Conservation (phyloP, 35 echinoderm and acorn worm genomes). For the Heliocidaris tuberculata region DNA sequence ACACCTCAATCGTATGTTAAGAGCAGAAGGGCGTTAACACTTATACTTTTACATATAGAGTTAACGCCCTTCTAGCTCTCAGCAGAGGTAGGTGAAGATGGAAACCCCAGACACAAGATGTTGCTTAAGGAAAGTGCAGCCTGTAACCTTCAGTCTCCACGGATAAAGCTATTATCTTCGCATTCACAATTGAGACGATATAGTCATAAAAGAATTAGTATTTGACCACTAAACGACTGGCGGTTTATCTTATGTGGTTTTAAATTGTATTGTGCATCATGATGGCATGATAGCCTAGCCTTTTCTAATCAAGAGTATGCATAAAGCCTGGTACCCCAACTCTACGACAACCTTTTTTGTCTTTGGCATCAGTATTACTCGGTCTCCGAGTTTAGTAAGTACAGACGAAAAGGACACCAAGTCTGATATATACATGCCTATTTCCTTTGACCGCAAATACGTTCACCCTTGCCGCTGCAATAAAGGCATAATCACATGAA, state of each 20-base stretch:
- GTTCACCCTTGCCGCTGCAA: background rate
- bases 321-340: background rate
- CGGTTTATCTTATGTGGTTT: slow-evolving; percentile 9
- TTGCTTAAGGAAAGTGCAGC: background rate
- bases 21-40: too few relatives aligned
- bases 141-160: background rate
- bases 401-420: background rate
- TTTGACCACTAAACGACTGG: background rate
- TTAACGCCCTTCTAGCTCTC: background rate
- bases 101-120: background rate
- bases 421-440: background rate
- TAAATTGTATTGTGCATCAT: background rate
- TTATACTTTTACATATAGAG: too few relatives aligned
- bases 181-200: background rate
- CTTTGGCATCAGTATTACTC: background rate
- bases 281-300: background rate
- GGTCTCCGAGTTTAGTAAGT: background rate
- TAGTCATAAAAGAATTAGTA: background rate
- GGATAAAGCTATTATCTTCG: background rate
- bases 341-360: background rate
- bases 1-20: too few relatives aligned
- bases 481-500: background rate
- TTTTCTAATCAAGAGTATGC: background rate
- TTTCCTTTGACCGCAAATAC: background rate
- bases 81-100: background rate